Evolutionary conservation across 2,888 invertebrate species (phyloP).

Genomic region (Lithophane leautieri): DNA sequence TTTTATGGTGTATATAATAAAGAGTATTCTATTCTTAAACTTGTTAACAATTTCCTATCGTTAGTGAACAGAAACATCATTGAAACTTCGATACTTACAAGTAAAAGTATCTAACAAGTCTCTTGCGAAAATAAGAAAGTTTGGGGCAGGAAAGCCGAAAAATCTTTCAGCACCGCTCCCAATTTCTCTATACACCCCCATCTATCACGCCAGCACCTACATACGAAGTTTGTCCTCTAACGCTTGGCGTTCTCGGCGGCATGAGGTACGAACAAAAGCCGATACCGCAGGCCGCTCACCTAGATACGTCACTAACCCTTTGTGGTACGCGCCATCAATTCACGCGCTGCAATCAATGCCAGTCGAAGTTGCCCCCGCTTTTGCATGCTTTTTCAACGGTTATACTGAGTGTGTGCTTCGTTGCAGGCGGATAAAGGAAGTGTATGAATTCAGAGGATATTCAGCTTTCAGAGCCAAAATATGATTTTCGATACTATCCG

Average conservation of each 20-base stretch:
- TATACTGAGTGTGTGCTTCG: constrained; percentile 15
- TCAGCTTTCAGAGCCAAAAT: not conserved
- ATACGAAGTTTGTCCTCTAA: constrained; percentile 26
- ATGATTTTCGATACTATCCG: constrained; percentile 1
- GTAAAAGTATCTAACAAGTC: not conserved
- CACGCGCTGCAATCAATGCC: constrained; percentile 68
- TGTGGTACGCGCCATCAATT: constrained; percentile 75
- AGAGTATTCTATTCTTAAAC: not conserved
- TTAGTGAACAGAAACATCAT: too few relatives aligned
- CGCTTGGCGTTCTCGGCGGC: constrained; percentile 38
- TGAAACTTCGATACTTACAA: not conserved
- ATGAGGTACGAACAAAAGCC: constrained; percentile 67
- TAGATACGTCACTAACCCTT: constrained; percentile 73
- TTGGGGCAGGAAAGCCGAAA: not conserved
- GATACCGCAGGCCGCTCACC: constrained; percentile 66
- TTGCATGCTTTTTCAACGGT: constrained; percentile 29
- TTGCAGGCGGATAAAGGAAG: not conserved
- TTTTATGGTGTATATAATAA: too few relatives aligned
- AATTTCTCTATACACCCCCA: not conserved
- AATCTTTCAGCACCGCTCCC: not conserved
- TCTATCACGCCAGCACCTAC: not conserved
- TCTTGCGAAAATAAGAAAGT: not conserved
- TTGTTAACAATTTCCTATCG: not conserved
- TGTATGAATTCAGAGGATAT: not conserved
- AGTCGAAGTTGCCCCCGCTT: constrained; percentile 31